These are phyloP conservation scores for Delphinus delphis DNA, from an alignment of 2,113 vertebrate genomes.

Conservation along the genomic window DNA sequence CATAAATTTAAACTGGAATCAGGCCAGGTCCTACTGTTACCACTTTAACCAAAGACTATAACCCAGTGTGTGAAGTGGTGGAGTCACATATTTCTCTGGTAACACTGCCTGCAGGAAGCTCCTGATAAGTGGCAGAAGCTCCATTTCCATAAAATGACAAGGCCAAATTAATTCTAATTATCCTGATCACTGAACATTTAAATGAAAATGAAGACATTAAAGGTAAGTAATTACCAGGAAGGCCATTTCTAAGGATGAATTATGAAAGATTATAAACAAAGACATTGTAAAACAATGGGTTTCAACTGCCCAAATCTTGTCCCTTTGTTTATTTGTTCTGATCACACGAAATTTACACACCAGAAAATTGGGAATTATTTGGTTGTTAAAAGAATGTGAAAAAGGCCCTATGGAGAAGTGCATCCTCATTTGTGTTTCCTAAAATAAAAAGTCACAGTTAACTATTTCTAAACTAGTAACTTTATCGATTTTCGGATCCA, in stretches of 20 bases:
- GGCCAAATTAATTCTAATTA: constrained; percentile 93
- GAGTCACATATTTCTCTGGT: constrained; percentile 82
- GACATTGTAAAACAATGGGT: constrained; percentile 49
- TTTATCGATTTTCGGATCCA: constrained; percentile 53
- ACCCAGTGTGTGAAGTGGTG: constrained; percentile 80
- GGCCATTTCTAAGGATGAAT: constrained; percentile 81
- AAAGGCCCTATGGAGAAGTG: background rate
- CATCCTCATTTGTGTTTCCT: background rate
- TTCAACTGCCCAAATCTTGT: constrained; percentile 54
- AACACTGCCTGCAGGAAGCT: constrained; percentile 80
- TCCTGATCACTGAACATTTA: constrained; percentile 89
- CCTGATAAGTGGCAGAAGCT: constrained; percentile 84
- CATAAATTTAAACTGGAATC: constrained; percentile 65
- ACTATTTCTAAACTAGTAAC: constrained; percentile 36
- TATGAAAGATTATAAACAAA: constrained; percentile 74
- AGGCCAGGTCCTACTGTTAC: constrained; percentile 62
- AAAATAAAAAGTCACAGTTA: constrained; percentile 40
- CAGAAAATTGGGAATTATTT: constrained; percentile 71
- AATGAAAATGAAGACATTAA: constrained; percentile 92
- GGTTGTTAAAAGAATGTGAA: constrained; percentile 56
- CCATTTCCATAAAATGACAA: constrained; percentile 86
- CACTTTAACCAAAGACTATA: constrained; percentile 61
- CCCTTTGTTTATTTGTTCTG: constrained; percentile 73
- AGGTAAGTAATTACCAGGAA: constrained; percentile 90
- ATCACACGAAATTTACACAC: constrained; percentile 61